Evolutionary conservation across 2,888 invertebrate genomes (phyloP).

Genomic region (Pilophorus perplexus): DNA sequence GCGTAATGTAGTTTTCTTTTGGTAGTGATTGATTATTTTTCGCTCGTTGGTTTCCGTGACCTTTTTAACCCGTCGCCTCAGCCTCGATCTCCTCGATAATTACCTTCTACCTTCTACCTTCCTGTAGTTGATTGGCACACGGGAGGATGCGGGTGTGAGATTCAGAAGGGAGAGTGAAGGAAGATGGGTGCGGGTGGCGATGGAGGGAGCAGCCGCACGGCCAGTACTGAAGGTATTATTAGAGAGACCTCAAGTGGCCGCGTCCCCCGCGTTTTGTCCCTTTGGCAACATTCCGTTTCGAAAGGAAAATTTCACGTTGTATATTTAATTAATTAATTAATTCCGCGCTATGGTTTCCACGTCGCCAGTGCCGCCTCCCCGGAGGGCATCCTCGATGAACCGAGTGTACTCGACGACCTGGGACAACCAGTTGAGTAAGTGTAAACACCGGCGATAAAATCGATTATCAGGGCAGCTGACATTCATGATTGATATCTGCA

Average conservation of each 20-base stretch:
- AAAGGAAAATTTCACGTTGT: background rate
- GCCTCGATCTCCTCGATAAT: no score
- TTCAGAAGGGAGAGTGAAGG: conserved; percentile 5
- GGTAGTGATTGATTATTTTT: no score
- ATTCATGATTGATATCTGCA: no score
- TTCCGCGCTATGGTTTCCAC: conserved; percentile 22
- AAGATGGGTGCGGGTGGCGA: background rate
- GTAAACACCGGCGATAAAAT: no score
- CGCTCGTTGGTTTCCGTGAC: no score
- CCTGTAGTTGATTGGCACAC: no score
- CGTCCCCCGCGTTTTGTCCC: background rate
- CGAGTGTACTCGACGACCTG: conserved; percentile 32
- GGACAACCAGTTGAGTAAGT: conserved; percentile 40
- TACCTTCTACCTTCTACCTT: no score
- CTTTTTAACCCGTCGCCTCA: no score
- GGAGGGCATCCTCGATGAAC: conserved; percentile 27
- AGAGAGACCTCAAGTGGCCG: conserved; percentile 14
- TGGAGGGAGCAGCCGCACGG: conserved; percentile 1
- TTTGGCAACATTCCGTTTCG: background rate
- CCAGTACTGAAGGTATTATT: conserved; percentile 25
- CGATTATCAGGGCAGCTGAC: background rate
- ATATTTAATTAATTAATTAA: background rate
- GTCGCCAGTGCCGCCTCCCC: conserved; percentile 33
- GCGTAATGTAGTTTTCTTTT: no score
- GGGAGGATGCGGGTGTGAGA: background rate